phyloP scores from a whole-genome alignment of 1,140 invertebrate species.

The Phortica variegata region DNA sequence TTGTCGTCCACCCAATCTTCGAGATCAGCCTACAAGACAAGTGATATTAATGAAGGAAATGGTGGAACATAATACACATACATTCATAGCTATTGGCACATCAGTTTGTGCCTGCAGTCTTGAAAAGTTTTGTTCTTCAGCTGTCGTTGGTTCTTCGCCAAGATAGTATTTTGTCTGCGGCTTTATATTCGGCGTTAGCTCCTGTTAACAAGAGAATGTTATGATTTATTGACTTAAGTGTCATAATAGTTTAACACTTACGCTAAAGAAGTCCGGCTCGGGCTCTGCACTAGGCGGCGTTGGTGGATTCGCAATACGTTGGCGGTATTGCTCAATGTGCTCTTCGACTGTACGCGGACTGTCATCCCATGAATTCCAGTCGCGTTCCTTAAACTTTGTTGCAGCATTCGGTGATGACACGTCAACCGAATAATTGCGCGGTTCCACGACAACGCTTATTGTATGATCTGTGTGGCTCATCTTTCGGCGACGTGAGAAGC shows the following conservation, averaged over 20 bases:
- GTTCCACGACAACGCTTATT: conserved; percentile 35
- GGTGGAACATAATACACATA: conserved; percentile 12
- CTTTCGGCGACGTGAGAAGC: conserved; percentile 48
- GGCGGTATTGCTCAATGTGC: conserved; percentile 55
- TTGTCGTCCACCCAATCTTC: conserved; percentile 55
- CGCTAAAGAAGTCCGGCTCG: conserved; percentile 52
- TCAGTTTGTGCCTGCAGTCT: conserved; percentile 46
- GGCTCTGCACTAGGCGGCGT: conserved; percentile 45
- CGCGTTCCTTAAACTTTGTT: conserved; percentile 28
- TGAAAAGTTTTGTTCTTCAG: conserved; percentile 33
- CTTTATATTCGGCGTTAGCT: conserved; percentile 49
- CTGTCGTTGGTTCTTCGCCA: conserved; percentile 11
- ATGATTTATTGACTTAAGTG: background rate
- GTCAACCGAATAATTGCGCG: conserved; percentile 18
- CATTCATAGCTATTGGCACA: conserved; percentile 46
- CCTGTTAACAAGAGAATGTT: conserved; percentile 23
- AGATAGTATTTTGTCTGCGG: conserved; percentile 50
- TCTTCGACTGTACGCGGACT: conserved; percentile 51
- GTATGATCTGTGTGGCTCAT: conserved; percentile 31
- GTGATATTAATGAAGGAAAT: background rate
- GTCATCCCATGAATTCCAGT: conserved; percentile 57
- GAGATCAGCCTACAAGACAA: conserved; percentile 40
- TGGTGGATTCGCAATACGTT: conserved; percentile 45
- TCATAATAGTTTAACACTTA: conserved; percentile 20
- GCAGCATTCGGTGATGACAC: background rate